A percentile compares a stretch with the other conserved stretches of the same genome.
Conservation (phyloP, 92 coral and sea anemone species). For the Pocillopora grandis region DNA sequence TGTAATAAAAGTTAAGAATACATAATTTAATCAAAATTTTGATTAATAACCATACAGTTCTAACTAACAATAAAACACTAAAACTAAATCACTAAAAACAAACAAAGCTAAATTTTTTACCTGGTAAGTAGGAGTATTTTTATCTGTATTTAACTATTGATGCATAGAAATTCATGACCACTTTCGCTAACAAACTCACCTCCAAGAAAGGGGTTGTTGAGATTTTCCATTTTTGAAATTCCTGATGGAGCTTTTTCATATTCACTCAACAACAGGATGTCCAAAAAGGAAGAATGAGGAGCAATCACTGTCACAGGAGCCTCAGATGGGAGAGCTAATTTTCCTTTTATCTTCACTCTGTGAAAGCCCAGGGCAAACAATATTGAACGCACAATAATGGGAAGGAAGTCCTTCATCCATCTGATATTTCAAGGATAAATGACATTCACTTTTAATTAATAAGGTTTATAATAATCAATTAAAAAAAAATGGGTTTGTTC, state of each 20-base stretch:
- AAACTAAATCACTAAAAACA: too few species aligned
- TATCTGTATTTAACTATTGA: too few species aligned
- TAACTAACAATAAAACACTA: too few species aligned
- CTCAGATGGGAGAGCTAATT: conserved; percentile 51
- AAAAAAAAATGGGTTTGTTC: too few species aligned
- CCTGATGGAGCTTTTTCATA: conserved; percentile 62
- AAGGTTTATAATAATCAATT: neutral
- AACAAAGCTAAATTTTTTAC: too few species aligned
- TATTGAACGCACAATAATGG: conserved; percentile 28
- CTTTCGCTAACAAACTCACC: conserved; percentile 22
- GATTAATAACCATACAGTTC: too few species aligned
- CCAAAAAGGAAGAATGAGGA: conserved; percentile 78
- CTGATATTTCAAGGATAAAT: neutral
- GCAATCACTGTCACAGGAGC: conserved; percentile 68
- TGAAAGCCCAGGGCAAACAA: conserved; percentile 67
- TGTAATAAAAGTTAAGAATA: too few species aligned
- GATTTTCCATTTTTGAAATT: conserved; percentile 65
- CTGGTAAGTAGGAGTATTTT: too few species aligned
- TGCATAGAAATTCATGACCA: neutral
- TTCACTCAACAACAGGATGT: conserved; percentile 50
- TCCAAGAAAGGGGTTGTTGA: conserved; percentile 56
- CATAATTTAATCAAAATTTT: too few species aligned
- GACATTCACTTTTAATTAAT: neutral
- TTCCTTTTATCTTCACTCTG: conserved; percentile 57
- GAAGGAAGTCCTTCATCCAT: conserved; percentile 43